Conservation (phyloP, 92 coral and sea anemone genomes). For the Heliopora coerulea region DNA sequence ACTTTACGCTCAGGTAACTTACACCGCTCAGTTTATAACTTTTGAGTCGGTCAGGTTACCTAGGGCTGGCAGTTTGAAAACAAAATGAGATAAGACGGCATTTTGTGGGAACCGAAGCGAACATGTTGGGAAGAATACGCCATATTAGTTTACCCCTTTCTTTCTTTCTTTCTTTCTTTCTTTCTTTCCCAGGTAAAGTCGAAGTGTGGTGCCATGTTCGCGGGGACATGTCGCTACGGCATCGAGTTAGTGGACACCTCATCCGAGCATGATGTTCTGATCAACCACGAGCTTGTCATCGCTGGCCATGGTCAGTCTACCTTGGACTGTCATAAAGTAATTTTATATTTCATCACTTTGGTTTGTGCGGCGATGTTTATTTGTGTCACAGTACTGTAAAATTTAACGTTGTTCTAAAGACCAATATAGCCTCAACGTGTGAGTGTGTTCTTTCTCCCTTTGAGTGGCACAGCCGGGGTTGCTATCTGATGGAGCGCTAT, state of each 20-base stretch:
- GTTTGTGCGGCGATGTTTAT: no score
- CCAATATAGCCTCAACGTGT: no score
- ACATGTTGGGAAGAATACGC: no score
- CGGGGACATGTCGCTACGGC: slow-evolving; percentile 72
- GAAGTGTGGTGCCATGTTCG: slow-evolving; percentile 70
- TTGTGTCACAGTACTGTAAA: no score
- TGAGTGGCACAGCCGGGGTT: no score
- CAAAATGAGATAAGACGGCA: no score
- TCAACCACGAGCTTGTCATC: slow-evolving; percentile 78
- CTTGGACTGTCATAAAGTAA: slow-evolving; percentile 75
- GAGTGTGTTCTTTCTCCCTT: no score
- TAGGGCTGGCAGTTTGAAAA: no score
- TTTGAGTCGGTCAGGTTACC: no score
- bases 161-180: background rate
- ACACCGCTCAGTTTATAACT: background rate
- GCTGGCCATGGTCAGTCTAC: slow-evolving; percentile 85
- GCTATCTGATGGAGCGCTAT: no score
- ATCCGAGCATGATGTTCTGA: slow-evolving; percentile 69
- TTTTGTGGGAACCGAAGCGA: no score
- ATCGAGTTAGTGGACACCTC: slow-evolving; percentile 82
- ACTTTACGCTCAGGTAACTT: slow-evolving; percentile 72
- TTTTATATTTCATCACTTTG: background rate
- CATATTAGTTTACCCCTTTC: background rate
- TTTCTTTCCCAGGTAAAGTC: slow-evolving; percentile 65
- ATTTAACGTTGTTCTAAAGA: no score